Conservation (phyloP, 2,797 vertebrate species). For the Enteromius fasciolatus region DNA sequence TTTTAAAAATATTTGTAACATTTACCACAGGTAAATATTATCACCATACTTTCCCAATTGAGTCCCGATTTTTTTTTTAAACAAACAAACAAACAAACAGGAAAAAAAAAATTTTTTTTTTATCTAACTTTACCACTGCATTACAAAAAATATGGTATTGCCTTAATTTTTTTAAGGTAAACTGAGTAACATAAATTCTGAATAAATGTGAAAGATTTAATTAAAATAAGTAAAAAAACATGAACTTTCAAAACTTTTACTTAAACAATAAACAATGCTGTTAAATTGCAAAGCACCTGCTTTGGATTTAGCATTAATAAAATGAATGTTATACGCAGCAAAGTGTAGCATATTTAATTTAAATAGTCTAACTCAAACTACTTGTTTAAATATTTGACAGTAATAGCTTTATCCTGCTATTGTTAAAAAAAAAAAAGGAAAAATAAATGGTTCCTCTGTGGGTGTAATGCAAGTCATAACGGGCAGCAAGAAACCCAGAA, state of each 20-base stretch:
- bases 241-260: background rate
- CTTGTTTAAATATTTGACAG: background rate
- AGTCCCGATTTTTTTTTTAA: no score
- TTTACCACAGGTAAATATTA: background rate
- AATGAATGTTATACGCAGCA: background rate
- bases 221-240: background rate
- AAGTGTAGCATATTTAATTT: background rate
- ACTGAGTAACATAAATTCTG: background rate
- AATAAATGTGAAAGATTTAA: background rate
- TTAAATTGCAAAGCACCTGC: background rate
- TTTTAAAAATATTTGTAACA: background rate
- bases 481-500: constrained; percentile 17
- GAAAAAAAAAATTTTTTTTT: no score
- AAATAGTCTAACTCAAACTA: background rate
- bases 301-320: background rate
- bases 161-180: background rate
- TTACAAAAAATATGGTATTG: background rate
- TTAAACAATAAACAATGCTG: background rate
- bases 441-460: constrained; percentile 14
- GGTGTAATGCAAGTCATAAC: constrained; percentile 19
- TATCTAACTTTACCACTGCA: no score
- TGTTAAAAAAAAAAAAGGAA: background rate
- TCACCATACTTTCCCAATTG: background rate
- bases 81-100: no score
- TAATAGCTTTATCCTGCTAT: background rate